Percentiles rank a stretch among this genome's conserved stretches.
phyloP scores from a whole-genome alignment of 2,113 vertebrate species.

The Myocastor coypus region DNA sequence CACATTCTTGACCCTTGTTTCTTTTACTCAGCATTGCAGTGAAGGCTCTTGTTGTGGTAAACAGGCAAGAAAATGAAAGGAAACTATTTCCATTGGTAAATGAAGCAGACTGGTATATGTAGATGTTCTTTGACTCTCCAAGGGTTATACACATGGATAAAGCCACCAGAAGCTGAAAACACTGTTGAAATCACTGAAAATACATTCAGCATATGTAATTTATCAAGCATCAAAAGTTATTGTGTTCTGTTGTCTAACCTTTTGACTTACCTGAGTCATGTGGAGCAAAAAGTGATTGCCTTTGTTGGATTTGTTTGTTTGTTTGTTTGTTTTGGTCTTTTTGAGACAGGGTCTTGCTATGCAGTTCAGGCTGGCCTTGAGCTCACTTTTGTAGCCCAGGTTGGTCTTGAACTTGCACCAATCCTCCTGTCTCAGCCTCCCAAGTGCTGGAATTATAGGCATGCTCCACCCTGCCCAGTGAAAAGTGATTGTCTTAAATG shows the following conservation, averaged over 20 bases:
- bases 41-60: background rate
- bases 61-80: background rate
- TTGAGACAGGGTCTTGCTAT: too few relatives aligned
- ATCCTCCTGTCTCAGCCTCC: too few relatives aligned
- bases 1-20: too few relatives aligned
- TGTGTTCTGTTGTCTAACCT: background rate
- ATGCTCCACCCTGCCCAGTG: too few relatives aligned
- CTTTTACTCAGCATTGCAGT: background rate
- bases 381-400: too few relatives aligned
- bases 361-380: too few relatives aligned
- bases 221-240: too few relatives aligned
- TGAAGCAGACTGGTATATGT: background rate
- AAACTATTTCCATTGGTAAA: background rate
- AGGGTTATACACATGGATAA: background rate
- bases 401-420: too few relatives aligned
- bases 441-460: too few relatives aligned
- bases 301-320: too few relatives aligned
- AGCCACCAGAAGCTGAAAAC: background rate
- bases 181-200: background rate
- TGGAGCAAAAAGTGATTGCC: background rate
- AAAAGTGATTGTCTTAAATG: background rate
- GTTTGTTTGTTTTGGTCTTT: too few relatives aligned
- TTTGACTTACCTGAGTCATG: background rate
- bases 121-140: background rate
- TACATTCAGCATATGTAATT: background rate